Evolutionary conservation across 2,888 invertebrate species (phyloP).

Genomic region (Xylophagus ater): DNA sequence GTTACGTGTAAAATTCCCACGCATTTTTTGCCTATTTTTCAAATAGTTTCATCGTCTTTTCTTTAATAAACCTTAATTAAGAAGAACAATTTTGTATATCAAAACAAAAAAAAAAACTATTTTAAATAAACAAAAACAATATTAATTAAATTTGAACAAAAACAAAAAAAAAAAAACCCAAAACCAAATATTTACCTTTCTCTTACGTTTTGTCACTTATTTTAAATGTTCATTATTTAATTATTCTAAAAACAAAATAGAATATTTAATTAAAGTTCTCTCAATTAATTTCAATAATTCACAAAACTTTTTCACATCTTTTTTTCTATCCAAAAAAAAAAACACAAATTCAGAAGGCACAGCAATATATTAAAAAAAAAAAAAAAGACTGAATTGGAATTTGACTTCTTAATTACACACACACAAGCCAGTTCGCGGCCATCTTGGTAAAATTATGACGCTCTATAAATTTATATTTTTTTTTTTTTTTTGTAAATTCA

Average conservation of each 20-base stretch:
- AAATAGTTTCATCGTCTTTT: conserved; percentile 1
- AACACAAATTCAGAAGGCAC: too few species aligned
- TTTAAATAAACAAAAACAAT: background rate
- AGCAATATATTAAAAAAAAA: conserved; percentile 5
- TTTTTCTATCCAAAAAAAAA: too few species aligned
- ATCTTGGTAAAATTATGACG: conserved; percentile 20
- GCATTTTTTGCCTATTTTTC: conserved; percentile 10
- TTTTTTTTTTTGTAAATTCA: too few species aligned
- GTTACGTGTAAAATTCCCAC: conserved; percentile 29
- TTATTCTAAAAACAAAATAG: too few species aligned
- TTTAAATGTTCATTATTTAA: too few species aligned
- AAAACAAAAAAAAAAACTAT: conserved; percentile 1
- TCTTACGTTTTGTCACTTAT: too few species aligned
- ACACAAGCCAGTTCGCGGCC: conserved; percentile 21
- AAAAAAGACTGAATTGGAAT: conserved; percentile 17
- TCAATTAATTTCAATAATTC: too few species aligned
- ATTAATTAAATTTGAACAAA: background rate
- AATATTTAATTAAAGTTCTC: too few species aligned
- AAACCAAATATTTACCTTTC: conserved; percentile 30
- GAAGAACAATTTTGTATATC: conserved; percentile 1
- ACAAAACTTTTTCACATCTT: too few species aligned
- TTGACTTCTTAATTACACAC: conserved; percentile 29
- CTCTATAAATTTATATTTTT: conserved; percentile 8
- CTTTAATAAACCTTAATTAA: background rate
- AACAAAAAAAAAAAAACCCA: conserved; percentile 12